Evolutionary conservation across 2,888 invertebrate genomes (phyloP), one percentile per base, ranked within the genome.

Genomic region (Andrena fulva): DNA sequence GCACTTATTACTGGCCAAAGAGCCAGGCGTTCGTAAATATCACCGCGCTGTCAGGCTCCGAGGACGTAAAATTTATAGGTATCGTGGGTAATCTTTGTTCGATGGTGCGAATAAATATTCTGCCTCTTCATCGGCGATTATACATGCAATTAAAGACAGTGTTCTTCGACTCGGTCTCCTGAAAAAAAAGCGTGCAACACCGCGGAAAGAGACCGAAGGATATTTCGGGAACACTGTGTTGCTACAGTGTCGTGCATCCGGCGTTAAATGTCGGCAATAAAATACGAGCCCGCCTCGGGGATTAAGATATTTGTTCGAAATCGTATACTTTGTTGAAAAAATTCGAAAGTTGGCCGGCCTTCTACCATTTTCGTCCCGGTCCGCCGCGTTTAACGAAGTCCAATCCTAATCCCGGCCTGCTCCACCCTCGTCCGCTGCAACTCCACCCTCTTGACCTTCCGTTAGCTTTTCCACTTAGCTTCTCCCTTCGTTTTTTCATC

Each of bases 361-460:
- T 78, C 83, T 54, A 87, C 78, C 78, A 81, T 85, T 87, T 87
- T 87, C 85, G 82, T 85, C 77, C 64, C 82, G 84, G 77, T 82
- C 35, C 63, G 68, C 33, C 77, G 76, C 77, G 73, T 59, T 76
- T 77, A 72, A 79, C 79, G 60, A 84, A 85, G 70, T 67, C 79
- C 79, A 80, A 69, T 80, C 87, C 78, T 73, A 74, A 63, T 81
- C 62, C 74, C n/a, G 20, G 31, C 2, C 73, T 86, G 83, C 85
- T 84, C 88, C 88, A 83, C 77, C 85, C 84, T 82, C 72, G 50
- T 52, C 31, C 50, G 24, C 35, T 24, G 24, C 67, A 77, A 83
- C 69, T 74, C 79, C 82, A 83, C 77, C 80, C 77, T 67, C 63
- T 70, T 52, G 52, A 71, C 79, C 66, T 80, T 75, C 82, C 8